phyloP scores from a whole-genome alignment of 2,113 vertebrate species.

The Isurus oxyrinchus region DNA sequence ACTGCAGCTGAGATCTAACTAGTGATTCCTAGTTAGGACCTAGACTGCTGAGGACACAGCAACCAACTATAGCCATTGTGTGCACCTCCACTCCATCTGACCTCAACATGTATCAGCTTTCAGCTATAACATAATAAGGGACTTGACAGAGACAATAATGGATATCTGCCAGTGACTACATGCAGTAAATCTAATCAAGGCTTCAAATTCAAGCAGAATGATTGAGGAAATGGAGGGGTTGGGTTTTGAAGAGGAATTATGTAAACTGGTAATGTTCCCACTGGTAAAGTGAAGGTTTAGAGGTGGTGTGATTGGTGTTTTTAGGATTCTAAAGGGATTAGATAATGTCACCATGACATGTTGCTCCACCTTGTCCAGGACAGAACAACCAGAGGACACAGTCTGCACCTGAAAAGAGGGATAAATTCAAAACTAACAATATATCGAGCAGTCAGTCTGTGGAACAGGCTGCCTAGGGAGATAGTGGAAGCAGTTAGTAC shows the following conservation, averaged over 20 bases:
- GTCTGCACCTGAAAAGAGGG: background rate
- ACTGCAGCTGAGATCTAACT: background rate
- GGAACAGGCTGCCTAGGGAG: background rate
- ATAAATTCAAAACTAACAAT: background rate
- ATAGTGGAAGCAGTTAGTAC: background rate
- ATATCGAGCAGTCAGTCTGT: background rate
- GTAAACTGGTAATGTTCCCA: background rate
- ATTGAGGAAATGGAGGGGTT: background rate
- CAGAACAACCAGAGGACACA: background rate
- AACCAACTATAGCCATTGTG: background rate
- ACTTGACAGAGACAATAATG: background rate
- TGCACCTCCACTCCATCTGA: background rate
- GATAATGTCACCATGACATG: background rate
- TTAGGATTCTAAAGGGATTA: background rate
- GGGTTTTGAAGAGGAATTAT: background rate
- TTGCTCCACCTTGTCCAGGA: background rate
- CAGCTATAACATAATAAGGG: background rate
- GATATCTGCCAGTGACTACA: background rate
- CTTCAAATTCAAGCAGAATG: background rate
- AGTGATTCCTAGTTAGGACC: background rate
- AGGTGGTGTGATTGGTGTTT: background rate
- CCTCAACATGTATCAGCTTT: background rate
- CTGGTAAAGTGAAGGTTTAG: background rate
- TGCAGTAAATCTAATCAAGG: background rate
- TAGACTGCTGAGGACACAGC: background rate